Evolutionary conservation across 2,113 vertebrate genomes (phyloP).

Genomic region (Peromyscus leucopus): DNA sequence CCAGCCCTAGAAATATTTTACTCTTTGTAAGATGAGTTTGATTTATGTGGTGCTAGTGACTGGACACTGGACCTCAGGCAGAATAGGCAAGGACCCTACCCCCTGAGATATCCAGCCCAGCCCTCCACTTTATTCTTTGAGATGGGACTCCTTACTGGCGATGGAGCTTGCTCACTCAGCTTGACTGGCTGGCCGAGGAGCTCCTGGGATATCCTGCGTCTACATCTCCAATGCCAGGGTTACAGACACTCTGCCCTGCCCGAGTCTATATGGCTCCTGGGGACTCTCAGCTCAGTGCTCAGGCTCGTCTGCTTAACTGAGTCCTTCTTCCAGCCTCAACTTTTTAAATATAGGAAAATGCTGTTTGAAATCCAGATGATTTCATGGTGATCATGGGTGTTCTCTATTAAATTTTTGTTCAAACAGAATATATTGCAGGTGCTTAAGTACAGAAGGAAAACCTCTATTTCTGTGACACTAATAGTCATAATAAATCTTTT

Average conservation of each 20-base stretch:
- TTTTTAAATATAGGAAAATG: neutral
- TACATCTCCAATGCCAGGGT: neutral
- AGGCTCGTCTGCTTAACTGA: neutral
- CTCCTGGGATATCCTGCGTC: neutral
- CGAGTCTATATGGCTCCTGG: neutral
- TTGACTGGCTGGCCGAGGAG: neutral
- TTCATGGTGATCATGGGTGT: neutral
- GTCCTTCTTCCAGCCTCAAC: neutral
- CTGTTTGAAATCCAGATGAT: neutral
- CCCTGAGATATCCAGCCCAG: neutral
- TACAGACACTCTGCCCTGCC: neutral
- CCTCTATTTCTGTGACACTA: neutral
- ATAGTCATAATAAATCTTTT: neutral
- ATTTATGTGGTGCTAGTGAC: neutral
- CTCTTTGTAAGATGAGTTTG: neutral
- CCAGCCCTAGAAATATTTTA: neutral
- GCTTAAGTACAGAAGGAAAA: constrained; percentile 3
- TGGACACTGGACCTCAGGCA: neutral
- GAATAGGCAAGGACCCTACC: neutral
- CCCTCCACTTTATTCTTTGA: neutral
- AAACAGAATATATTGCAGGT: neutral
- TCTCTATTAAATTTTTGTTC: constrained; percentile 26
- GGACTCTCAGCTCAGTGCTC: neutral
- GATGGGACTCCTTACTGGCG: neutral
- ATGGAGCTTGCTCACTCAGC: neutral